These are phyloP conservation scores for Pollicipes pollicipes DNA, from an alignment of 1,140 invertebrate genomes.

Conservation along the genomic window DNA sequence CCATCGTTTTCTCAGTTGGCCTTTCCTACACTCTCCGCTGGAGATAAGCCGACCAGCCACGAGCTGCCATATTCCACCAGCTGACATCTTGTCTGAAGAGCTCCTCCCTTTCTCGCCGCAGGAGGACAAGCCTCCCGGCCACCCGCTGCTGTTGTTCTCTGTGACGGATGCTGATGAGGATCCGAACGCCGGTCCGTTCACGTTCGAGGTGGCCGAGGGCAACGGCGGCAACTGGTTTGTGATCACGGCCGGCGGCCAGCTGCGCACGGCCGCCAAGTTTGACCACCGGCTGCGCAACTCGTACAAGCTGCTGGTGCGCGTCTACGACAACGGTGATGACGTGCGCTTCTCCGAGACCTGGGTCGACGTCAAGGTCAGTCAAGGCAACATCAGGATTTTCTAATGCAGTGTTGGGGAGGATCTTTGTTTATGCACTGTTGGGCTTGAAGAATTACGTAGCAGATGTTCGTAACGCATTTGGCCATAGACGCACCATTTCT, in stretches of 20 bases:
- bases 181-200: conserved; percentile 76
- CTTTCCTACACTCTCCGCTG: no score
- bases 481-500: no score
- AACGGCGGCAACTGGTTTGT: conserved; percentile 71
- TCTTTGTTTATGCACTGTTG: not conserved
- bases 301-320: conserved; percentile 66
- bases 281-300: conserved; percentile 66
- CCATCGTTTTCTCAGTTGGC: no score
- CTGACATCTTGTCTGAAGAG: not conserved
- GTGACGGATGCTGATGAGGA: conserved; percentile 70
- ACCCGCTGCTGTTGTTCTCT: conserved; percentile 56
- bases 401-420: not conserved
- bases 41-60: no score
- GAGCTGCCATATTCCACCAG: not conserved
- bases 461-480: not conserved
- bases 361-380: conserved; percentile 47
- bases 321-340: conserved; percentile 85
- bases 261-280: conserved; percentile 69
- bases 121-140: conserved; percentile 66
- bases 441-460: not conserved
- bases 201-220: conserved; percentile 44
- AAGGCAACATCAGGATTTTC: not conserved
- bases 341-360: conserved; percentile 73
- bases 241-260: conserved; percentile 62
- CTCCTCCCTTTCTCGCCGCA: conserved; percentile 23